Conservation (phyloP, 2,888 invertebrate genomes). For the Tinea pellionella region DNA sequence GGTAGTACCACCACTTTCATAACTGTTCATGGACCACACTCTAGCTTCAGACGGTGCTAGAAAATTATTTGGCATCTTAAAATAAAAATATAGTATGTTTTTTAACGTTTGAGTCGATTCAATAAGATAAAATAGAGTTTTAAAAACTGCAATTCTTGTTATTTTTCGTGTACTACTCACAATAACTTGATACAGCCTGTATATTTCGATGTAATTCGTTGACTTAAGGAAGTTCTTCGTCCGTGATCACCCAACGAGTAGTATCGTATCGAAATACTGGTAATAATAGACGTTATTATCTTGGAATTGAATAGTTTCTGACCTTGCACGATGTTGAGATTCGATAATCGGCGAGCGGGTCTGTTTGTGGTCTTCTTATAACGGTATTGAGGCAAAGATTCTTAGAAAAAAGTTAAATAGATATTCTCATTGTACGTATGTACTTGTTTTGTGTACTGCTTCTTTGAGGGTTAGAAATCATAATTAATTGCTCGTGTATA, state of each 20-base stretch:
- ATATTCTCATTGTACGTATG: not conserved
- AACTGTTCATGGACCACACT: too few relatives aligned
- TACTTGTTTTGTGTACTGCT: not conserved
- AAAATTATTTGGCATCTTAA: too few relatives aligned
- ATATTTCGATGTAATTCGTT: too few relatives aligned
- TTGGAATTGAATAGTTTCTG: slow-evolving; percentile 15
- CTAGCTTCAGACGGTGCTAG: too few relatives aligned
- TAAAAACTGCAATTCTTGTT: too few relatives aligned
- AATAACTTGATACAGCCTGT: too few relatives aligned
- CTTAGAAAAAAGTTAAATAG: not conserved
- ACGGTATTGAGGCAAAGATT: slow-evolving; percentile 29
- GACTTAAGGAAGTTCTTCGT: not conserved
- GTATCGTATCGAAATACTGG: not conserved
- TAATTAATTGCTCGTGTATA: too few relatives aligned
- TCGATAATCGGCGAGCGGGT: slow-evolving; percentile 43
- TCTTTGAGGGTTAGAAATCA: not conserved
- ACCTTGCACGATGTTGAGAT: slow-evolving; percentile 40
- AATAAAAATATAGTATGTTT: too few relatives aligned
- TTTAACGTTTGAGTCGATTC: too few relatives aligned
- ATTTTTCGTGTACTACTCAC: too few relatives aligned
- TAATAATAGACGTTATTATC: slow-evolving; percentile 12
- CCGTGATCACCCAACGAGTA: not conserved
- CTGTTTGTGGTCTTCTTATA: slow-evolving; percentile 37
- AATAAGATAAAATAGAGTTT: too few relatives aligned
- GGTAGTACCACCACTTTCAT: too few relatives aligned